Evolutionary conservation across 2,797 vertebrate species (phyloP).

Genomic region (Delichon dasypus): DNA sequence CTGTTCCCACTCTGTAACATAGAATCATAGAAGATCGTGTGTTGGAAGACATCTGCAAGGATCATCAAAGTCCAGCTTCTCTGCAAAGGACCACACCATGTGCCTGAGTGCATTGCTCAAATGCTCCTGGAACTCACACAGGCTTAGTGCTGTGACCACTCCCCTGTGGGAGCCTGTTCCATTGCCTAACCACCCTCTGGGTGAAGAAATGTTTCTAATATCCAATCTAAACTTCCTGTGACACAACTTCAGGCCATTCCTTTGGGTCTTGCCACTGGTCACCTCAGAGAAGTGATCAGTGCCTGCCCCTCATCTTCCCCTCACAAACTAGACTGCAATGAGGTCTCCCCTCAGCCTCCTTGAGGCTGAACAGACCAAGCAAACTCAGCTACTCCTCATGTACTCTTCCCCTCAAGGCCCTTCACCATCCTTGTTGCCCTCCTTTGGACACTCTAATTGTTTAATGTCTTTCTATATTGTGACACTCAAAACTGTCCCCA

Average conservation of each 20-base stretch:
- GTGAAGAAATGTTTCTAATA: not conserved
- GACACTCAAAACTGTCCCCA: not conserved
- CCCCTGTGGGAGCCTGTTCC: not conserved
- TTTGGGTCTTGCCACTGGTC: fast-evolving
- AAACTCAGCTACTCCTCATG: not conserved
- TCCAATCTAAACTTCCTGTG: not conserved
- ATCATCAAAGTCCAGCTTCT: not conserved
- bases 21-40: not conserved
- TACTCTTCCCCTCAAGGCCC: not conserved
- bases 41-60: not conserved
- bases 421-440: fast-evolving
- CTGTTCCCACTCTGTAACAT: not conserved
- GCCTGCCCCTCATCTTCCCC: not conserved
- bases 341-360: not conserved
- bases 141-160: not conserved
- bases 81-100: not conserved
- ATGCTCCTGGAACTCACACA: not conserved
- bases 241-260: not conserved
- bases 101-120: not conserved
- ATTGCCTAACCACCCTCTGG: not conserved
- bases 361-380: not conserved
- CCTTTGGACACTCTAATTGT: fast-evolving
- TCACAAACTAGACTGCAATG: not conserved
- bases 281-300: no score
- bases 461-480: not conserved